Evolutionary conservation across 2,113 vertebrate genomes (phyloP).

Genomic region (Myrmophylax atrothorax): DNA sequence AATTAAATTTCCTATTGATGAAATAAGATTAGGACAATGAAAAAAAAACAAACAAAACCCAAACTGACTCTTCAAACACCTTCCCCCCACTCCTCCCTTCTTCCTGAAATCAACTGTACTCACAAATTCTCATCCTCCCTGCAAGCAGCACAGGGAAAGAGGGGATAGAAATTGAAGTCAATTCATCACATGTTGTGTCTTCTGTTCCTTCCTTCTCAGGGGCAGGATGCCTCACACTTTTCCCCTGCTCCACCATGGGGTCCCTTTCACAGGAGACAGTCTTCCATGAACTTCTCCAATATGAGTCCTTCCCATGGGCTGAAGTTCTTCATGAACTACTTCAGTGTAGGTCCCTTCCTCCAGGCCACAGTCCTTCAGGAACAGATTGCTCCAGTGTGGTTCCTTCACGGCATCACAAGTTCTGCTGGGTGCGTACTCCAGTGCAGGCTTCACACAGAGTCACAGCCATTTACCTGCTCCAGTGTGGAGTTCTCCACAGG

Average conservation of each 20-base stretch:
- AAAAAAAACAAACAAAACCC: neutral
- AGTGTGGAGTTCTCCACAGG: neutral
- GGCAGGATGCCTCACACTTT: neutral
- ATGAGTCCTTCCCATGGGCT: neutral
- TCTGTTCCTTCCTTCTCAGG: neutral
- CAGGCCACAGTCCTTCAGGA: neutral
- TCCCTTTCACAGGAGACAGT: neutral
- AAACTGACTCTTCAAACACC: neutral
- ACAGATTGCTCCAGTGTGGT: neutral
- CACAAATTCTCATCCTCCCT: neutral
- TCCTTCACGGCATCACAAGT: neutral
- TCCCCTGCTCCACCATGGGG: neutral
- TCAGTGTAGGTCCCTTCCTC: neutral
- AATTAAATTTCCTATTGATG: neutral
- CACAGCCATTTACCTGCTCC: neutral
- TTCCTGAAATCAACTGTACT: neutral
- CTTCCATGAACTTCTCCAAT: neutral
- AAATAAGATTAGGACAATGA: neutral
- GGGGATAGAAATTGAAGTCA: neutral
- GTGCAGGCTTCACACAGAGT: neutral
- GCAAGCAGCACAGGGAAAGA: too few relatives aligned
- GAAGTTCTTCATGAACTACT: neutral
- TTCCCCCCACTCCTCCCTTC: neutral
- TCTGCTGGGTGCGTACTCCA: neutral
- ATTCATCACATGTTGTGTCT: neutral